Evolutionary conservation across 2,113 vertebrate genomes (phyloP).

Genomic region (Melanerpes aurifrons): DNA sequence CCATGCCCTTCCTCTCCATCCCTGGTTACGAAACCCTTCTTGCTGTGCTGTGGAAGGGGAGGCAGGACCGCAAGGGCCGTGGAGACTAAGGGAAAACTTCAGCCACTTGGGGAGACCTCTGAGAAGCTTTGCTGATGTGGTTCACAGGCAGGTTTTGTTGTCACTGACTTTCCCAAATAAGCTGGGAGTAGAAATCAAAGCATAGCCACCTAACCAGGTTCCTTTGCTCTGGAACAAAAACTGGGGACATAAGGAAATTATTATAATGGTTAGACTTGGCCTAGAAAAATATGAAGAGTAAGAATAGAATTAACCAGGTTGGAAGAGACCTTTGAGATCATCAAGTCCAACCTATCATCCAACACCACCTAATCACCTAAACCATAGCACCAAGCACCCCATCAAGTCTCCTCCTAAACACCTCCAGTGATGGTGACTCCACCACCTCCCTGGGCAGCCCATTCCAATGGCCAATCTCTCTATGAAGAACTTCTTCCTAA

Average conservation of each 20-base stretch:
- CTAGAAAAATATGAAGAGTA: too few species aligned
- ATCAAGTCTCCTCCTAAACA: too few species aligned
- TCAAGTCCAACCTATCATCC: too few species aligned
- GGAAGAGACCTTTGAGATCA: too few species aligned
- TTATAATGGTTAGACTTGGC: not conserved
- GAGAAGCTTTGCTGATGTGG: not conserved
- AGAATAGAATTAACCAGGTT: too few species aligned
- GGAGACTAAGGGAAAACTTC: not conserved
- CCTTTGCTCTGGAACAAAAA: not conserved
- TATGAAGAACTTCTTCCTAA: too few species aligned
- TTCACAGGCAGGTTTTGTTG: rapidly evolving
- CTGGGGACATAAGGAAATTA: not conserved
- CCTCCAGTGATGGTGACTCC: too few species aligned
- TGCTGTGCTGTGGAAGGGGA: not conserved
- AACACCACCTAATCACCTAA: too few species aligned
- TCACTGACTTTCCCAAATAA: not conserved
- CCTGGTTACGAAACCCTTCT: not conserved
- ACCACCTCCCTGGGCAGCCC: too few species aligned
- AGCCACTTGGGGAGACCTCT: not conserved
- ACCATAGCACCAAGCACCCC: too few species aligned
- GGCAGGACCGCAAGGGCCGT: not conserved
- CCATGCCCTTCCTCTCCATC: not conserved
- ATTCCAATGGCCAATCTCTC: too few species aligned
- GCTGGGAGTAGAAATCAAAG: not conserved
- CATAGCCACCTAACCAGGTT: not conserved